These are phyloP conservation scores for Pristionchus arcanus DNA, from an alignment of 2,888 invertebrate species.

Conservation along the genomic window DNA sequence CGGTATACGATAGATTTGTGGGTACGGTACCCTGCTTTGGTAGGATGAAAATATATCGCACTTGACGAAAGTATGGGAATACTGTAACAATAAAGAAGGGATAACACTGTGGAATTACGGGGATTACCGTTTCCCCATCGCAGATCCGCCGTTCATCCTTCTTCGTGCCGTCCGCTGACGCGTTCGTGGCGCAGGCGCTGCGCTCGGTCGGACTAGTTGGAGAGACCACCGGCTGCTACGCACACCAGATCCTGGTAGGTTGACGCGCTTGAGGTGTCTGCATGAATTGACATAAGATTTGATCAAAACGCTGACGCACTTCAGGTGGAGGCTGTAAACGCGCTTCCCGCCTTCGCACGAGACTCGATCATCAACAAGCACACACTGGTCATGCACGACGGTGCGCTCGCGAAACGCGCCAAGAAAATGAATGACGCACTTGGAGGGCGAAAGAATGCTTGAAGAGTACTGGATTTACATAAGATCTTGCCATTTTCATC, in stretches of 20 bases:
- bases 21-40: too few species aligned
- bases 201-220: constrained; percentile 69
- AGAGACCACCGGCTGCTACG: constrained; percentile 71
- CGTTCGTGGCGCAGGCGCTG: constrained; percentile 62
- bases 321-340: constrained; percentile 30
- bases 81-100: background rate
- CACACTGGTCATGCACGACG: background rate
- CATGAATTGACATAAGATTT: background rate
- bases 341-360: background rate
- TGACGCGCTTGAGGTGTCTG: background rate
- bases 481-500: too few species aligned
- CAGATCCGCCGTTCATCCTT: constrained; percentile 51
- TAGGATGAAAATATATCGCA: too few species aligned
- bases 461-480: background rate
- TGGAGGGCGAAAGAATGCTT: background rate
- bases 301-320: background rate
- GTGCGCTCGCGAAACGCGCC: constrained; percentile 14
- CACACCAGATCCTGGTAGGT: constrained; percentile 68
- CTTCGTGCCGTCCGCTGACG: constrained; percentile 44
- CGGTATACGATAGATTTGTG: too few species aligned
- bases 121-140: too few species aligned
- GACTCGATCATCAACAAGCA: constrained; percentile 23
- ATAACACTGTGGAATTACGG: background rate
- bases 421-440: constrained; percentile 16
- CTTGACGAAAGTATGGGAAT: too few species aligned